Percentiles rank a stretch among this genome's conserved stretches.
Conservation (phyloP, 2,113 vertebrate genomes). For the Mobula hypostoma region DNA sequence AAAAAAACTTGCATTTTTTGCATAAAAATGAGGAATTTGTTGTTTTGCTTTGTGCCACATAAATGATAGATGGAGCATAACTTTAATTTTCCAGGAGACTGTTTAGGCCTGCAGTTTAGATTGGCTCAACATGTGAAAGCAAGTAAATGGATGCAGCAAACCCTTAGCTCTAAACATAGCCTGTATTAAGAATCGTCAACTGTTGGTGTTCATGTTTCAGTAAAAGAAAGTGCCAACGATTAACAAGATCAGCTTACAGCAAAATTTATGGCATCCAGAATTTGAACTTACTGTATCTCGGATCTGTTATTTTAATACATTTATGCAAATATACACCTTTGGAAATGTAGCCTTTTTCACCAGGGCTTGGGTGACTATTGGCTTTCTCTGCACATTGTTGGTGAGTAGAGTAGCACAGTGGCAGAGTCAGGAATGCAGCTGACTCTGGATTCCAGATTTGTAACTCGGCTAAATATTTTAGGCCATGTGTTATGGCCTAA, state of each 20-base stretch:
- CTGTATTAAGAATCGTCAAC: conserved; percentile 50
- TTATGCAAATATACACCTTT: too few relatives aligned
- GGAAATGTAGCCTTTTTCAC: background rate
- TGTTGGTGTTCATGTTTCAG: conserved; percentile 60
- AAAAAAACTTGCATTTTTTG: background rate
- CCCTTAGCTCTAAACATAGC: conserved; percentile 67
- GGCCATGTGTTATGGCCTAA: background rate
- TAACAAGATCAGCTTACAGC: conserved; percentile 53
- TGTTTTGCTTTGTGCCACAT: background rate
- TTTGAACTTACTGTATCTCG: background rate
- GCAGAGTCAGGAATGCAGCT: background rate
- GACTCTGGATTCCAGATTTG: background rate
- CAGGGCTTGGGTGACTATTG: background rate
- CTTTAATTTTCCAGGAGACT: conserved; percentile 39
- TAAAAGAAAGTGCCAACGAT: conserved; percentile 60
- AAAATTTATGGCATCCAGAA: conserved; percentile 50
- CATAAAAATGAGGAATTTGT: background rate
- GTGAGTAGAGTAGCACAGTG: too few relatives aligned
- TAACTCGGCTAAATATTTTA: background rate
- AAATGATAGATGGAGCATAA: background rate
- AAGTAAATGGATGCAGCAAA: conserved; percentile 48
- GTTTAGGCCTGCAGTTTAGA: conserved; percentile 44
- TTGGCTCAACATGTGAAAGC: conserved; percentile 43
- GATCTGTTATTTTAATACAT: background rate
- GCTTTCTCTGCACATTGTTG: background rate